Conservation (phyloP, 2,797 vertebrate species). For the Muscicapa comitata region DNA sequence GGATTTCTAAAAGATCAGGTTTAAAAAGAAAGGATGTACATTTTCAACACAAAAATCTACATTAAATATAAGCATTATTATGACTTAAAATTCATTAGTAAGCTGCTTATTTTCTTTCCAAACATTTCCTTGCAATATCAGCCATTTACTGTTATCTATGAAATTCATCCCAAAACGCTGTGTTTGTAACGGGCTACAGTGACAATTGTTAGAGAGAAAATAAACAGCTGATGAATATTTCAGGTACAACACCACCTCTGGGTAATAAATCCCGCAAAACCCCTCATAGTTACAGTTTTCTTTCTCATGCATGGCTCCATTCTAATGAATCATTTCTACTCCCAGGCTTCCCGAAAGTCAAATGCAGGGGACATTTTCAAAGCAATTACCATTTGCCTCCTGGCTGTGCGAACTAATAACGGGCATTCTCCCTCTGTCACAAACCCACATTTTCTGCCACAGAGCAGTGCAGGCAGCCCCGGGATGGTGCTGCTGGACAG, state of each 20-base stretch:
- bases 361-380: neutral
- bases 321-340: neutral
- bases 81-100: neutral
- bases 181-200: neutral
- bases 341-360: neutral
- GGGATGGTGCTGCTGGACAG: no score
- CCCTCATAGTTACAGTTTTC: neutral
- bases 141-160: neutral
- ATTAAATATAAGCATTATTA: neutral
- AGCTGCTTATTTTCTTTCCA: neutral
- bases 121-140: neutral
- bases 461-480: no score
- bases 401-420: neutral
- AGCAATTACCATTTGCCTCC: neutral
- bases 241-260: neutral
- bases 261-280: neutral
- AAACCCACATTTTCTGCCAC: neutral
- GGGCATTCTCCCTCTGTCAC: neutral
- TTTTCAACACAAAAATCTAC: neutral
- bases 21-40: neutral
- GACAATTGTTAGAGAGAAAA: neutral
- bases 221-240: neutral
- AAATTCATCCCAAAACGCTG: neutral
- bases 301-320: neutral
- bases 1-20: neutral